Evolutionary conservation across 23 tunicate genomes (phyloP), one percentile per base, ranked within the genome.

Genomic region (Trididemnum clinides): DNA sequence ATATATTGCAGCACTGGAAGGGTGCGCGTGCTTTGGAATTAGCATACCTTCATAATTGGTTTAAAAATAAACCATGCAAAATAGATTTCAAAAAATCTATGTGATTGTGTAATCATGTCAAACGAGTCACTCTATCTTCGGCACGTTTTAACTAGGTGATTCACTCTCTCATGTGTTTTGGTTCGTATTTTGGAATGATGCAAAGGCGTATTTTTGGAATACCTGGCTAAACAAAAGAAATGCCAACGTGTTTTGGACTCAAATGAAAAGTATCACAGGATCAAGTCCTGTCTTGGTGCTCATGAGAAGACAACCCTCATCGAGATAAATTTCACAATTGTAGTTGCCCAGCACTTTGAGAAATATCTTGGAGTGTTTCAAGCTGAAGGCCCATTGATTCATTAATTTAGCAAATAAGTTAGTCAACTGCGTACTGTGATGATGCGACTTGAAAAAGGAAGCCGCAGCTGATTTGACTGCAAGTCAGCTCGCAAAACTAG

Each of bases 381-480:
- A 59, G 66, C 66, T 59, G 66, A 59, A 59, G 66, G 66, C 20
- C 66, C 66, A n/a, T 59, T 59, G 66, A 28, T 59, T 10, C 66
- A 59, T n/a, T 59, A 28, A 28, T 59, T 59, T n/a, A 59, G 66
- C 25, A n/a, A 59, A 59, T 28, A 59, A n/a, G 66, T 59, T 10
- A 4, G 22, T n/a, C 22, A 19, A n/a, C 23, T 59, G 20, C 25
- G 66, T 19, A 59, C 66, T 28, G 22, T 59, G 27, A 59, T 59
- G 66, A 59, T 59, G 66, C 66, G 66, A 59, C 22, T 59, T 59
- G 66, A 59, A 59, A 59, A 59, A 59, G 22, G 66, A 59, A 59
- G 66, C 66, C 20, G 66, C 22, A n/a, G 3, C 25, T 12, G 66
- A 28, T n/a, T 59, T 59, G 66, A 59, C 66, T 10, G 66, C 66